A percentile compares a stretch with the other conserved stretches of the same genome.
Conservation (phyloP, 2,797 vertebrate genomes). For the Mormyrops attenuatus region DNA sequence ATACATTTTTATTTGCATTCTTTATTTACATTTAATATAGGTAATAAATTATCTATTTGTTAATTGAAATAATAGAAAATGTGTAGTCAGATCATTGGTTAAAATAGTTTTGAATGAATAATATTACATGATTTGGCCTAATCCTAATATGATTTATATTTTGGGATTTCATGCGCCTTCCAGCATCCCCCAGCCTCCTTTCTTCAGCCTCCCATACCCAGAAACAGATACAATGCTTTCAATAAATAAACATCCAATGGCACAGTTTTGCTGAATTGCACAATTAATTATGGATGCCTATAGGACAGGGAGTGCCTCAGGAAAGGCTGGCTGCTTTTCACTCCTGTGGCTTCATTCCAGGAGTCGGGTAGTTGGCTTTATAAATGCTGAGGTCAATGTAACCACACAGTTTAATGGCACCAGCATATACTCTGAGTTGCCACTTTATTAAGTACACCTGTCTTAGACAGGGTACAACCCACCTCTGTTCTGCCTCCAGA, state of each 20-base stretch:
- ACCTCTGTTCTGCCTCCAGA: background rate
- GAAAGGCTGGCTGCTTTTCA: background rate
- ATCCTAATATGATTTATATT: background rate
- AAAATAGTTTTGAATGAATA: background rate
- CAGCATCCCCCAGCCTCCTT: background rate
- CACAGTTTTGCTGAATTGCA: background rate
- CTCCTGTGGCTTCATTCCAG: background rate
- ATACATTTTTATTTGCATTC: background rate
- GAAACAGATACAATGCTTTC: background rate
- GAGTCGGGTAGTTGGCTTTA: background rate
- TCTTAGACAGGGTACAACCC: background rate
- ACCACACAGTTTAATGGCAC: background rate
- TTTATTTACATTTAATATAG: background rate
- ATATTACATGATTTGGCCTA: background rate
- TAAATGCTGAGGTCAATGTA: background rate
- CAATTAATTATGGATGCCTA: background rate
- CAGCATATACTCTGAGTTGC: background rate
- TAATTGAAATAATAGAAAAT: background rate
- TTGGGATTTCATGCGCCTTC: background rate
- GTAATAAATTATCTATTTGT: background rate
- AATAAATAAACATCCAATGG: background rate
- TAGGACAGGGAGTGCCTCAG: background rate
- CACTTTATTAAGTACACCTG: background rate
- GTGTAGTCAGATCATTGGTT: background rate
- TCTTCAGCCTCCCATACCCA: background rate